Conservation (phyloP, 2,113 vertebrate species). For the Dermatemys mawii region DNA sequence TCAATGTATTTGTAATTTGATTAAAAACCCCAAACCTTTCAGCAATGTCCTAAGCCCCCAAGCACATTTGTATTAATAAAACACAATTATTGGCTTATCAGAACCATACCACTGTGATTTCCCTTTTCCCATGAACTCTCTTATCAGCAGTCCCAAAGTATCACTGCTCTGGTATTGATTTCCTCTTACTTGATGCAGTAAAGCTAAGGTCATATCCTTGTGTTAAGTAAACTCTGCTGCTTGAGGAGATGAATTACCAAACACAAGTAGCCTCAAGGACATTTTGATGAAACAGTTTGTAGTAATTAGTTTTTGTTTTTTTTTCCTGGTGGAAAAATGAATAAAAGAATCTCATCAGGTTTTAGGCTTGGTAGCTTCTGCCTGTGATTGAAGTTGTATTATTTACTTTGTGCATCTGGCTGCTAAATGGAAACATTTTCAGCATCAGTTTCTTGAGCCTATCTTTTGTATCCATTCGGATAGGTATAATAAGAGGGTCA, state of each 20-base stretch:
- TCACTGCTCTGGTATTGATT: not conserved
- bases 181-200: not conserved
- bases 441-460: conserved; percentile 49
- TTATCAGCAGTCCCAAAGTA: not conserved
- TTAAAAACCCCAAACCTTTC: not conserved
- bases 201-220: not conserved
- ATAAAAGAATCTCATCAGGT: conserved; percentile 32
- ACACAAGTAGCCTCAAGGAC: not conserved
- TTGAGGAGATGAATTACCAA: not conserved
- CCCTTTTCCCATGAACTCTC: not conserved
- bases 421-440: conserved; percentile 36
- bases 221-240: not conserved
- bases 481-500: conserved; percentile 38
- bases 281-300: conserved; percentile 42
- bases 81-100: not conserved
- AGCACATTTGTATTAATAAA: not conserved
- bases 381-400: conserved; percentile 9
- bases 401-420: conserved; percentile 46
- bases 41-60: not conserved
- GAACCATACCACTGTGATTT: conserved; percentile 2
- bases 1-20: not conserved
- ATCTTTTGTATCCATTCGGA: conserved; percentile 14
- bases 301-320: not conserved
- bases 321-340: conserved; percentile 22
- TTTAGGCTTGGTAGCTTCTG: conserved; percentile 28